Evolutionary conservation across 2,888 invertebrate species (phyloP), one percentile per base, ranked within the genome.

Genomic region (Lymantria monacha): DNA sequence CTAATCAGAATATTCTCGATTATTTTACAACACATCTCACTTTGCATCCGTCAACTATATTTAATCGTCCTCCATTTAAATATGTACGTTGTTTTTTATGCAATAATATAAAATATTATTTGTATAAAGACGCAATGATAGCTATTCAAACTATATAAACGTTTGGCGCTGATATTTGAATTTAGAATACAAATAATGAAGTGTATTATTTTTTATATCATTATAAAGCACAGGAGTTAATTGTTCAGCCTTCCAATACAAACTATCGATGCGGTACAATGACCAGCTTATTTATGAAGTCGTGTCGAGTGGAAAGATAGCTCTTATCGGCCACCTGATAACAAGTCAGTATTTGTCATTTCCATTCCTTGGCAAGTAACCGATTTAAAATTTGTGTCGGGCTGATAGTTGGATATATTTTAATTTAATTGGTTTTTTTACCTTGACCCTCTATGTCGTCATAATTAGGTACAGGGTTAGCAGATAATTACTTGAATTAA

Each of bases 251-350:
- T 62, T 69, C 65, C 63, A 73, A 68, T 66, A 51, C 53, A 62
- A 66, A 79, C 79, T 81, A 74, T 74, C 68, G 74, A 54, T 56
- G 49, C 55, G 56, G 60, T 66, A 62, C 72, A 69, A 69, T 75
- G 74, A 66, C 70, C 72, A 74, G 61, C 72, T 42, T 81, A 80
- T 83, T 79, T 85, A 82, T 83, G 76, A 79, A 77, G 77, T 70
- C 61, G 59, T 62, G 67, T 72, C 60, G 71, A 82, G 79, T 83
- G 78, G 72, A 67, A 66, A 69, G 72, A 79, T 73, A 74, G 69
- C 46, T 66, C 74, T 87, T 88, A 88, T 89, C 89, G 83, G 81
- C 44, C 85, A 78, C 63, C 63, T 67, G 85, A 88, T 89, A 87
- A 86, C 73, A 62, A 60, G 5, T 57, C 62, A 76, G 74, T 79